These are phyloP conservation scores for Acanthosoma haemorrhoidale DNA, from an alignment of 2,888 invertebrate species.

Conservation along the genomic window DNA sequence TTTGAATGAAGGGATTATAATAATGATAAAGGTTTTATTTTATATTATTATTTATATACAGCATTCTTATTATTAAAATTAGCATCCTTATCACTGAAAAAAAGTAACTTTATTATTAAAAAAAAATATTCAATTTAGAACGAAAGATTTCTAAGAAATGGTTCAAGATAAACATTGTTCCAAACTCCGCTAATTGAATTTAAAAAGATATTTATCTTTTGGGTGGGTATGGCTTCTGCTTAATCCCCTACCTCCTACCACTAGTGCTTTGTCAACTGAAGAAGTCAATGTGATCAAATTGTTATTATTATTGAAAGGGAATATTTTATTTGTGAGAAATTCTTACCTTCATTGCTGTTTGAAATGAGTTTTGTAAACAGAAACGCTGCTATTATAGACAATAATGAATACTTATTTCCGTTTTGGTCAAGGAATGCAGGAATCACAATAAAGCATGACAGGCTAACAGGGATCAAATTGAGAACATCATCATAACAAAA, in stretches of 20 bases:
- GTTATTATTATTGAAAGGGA: neutral
- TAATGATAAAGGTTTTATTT: too few relatives aligned
- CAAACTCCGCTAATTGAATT: neutral
- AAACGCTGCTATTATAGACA: neutral
- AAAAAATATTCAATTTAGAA: too few relatives aligned
- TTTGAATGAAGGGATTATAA: too few relatives aligned
- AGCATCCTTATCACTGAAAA: too few relatives aligned
- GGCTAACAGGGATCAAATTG: conserved; percentile 7
- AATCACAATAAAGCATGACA: neutral
- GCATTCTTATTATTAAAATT: too few relatives aligned
- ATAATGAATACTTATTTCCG: neutral
- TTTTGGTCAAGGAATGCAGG: neutral
- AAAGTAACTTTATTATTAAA: too few relatives aligned
- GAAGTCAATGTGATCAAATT: neutral
- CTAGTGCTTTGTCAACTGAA: neutral
- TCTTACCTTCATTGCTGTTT: neutral
- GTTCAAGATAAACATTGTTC: neutral
- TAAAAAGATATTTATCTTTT: neutral
- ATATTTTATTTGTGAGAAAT: neutral
- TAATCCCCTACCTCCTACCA: neutral
- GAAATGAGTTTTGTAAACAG: neutral
- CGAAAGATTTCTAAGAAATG: too few relatives aligned
- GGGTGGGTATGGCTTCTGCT: neutral
- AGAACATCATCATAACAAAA: neutral
- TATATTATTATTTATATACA: too few relatives aligned